Evolutionary conservation across 2,113 vertebrate genomes (phyloP).

Genomic region (Vidua macroura): DNA sequence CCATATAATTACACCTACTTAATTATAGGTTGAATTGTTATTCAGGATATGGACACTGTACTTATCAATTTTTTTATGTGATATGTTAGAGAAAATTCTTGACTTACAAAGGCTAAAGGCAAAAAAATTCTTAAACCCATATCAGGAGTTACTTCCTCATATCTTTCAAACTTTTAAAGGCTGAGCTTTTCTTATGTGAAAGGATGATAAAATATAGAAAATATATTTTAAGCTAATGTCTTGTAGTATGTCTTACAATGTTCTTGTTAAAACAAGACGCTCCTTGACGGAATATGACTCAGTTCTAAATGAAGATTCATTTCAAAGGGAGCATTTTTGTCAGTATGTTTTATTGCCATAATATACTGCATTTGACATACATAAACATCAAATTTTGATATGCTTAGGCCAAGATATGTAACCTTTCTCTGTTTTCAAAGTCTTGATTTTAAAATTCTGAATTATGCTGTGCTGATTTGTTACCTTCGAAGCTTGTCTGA

Average conservation of each 20-base stretch:
- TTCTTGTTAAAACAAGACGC: background rate
- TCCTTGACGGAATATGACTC: background rate
- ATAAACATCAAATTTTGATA: constrained; percentile 37
- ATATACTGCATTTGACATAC: background rate
- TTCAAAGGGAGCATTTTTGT: background rate
- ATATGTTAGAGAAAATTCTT: background rate
- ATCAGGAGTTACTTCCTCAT: background rate
- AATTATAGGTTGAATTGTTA: background rate
- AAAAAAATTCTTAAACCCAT: background rate
- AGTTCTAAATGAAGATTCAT: background rate
- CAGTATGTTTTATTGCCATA: constrained; percentile 22
- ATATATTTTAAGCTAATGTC: background rate
- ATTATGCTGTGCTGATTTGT: constrained; percentile 49
- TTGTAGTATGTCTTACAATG: background rate
- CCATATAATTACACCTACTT: background rate
- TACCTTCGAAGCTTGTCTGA: constrained; percentile 45
- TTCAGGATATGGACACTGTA: background rate
- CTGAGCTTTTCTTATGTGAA: background rate
- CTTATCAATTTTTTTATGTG: background rate
- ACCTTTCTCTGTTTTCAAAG: constrained; percentile 37
- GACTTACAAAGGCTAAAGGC: background rate
- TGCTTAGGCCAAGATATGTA: constrained; percentile 3
- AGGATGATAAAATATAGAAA: background rate
- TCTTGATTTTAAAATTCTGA: constrained; percentile 47
- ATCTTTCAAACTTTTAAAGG: background rate